Percentiles rank a stretch among this genome's conserved stretches.
Evolutionary conservation across 2,797 vertebrate species (phyloP).

Genomic region (Bradypodion ventrale): DNA sequence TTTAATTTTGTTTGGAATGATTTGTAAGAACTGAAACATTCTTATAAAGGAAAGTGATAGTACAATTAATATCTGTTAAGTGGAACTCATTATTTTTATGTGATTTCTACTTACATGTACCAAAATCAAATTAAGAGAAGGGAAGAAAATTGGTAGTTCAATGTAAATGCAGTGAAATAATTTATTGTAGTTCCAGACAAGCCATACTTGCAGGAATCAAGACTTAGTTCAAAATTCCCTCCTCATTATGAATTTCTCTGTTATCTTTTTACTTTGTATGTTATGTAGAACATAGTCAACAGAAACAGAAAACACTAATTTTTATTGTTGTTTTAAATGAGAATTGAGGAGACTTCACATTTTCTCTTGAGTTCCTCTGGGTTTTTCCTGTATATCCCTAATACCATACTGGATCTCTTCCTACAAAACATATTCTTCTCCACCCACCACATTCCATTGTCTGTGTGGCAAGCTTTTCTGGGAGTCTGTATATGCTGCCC

Average conservation of each 20-base stretch:
- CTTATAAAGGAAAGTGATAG: neutral
- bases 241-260: neutral
- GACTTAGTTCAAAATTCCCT: neutral
- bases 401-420: neutral
- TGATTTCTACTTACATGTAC: neutral
- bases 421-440: neutral
- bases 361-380: neutral
- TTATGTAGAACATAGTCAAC: neutral
- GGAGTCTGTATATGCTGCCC: neutral
- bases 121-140: neutral
- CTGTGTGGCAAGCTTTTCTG: constrained; percentile 11
- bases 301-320: neutral
- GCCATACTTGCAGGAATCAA: neutral
- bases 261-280: neutral
- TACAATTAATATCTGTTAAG: neutral
- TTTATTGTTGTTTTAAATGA: neutral
- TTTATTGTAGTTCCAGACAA: neutral
- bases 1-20: neutral
- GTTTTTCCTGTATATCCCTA: neutral
- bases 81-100: neutral
- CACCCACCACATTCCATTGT: constrained; percentile 26
- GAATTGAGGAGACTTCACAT: neutral
- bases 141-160: neutral
- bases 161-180: neutral
- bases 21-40: neutral